phyloP scores from a whole-genome alignment of 2,113 vertebrate genomes.

The Larimichthys crocea region DNA sequence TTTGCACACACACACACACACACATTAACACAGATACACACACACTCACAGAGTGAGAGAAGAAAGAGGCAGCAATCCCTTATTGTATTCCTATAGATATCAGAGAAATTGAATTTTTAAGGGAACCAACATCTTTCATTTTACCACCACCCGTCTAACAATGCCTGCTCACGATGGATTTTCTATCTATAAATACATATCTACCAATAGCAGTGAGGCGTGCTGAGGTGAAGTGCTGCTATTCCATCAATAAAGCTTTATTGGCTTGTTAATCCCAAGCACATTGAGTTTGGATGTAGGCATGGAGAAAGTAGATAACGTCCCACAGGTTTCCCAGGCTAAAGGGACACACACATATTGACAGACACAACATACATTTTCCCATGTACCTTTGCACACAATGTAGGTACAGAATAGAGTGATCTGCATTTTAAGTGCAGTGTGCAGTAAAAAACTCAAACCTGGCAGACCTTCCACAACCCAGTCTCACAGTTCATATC shows the following conservation, averaged over 20 bases:
- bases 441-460: background rate
- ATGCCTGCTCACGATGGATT: constrained; percentile 46
- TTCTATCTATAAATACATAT: constrained; percentile 58
- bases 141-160: constrained; percentile 34
- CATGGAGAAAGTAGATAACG: constrained; percentile 31
- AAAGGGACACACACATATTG: constrained; percentile 9
- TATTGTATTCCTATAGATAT: constrained; percentile 61
- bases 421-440: background rate
- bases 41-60: constrained; percentile 11
- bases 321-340: constrained; percentile 27
- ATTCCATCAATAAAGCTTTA: constrained; percentile 51
- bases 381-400: background rate
- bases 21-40: constrained; percentile 5
- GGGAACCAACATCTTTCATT: constrained; percentile 48
- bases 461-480: background rate
- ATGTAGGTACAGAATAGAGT: background rate
- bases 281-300: constrained; percentile 11
- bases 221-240: constrained; percentile 24
- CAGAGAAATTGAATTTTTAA: constrained; percentile 50
- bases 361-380: background rate
- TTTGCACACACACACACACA: background rate
- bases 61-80: constrained; percentile 28
- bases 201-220: constrained; percentile 34
- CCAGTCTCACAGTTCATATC: background rate
- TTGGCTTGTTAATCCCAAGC: constrained; percentile 55